Evolutionary conservation across 2,888 invertebrate species (phyloP).

Genomic region (Celastrina argiolus): DNA sequence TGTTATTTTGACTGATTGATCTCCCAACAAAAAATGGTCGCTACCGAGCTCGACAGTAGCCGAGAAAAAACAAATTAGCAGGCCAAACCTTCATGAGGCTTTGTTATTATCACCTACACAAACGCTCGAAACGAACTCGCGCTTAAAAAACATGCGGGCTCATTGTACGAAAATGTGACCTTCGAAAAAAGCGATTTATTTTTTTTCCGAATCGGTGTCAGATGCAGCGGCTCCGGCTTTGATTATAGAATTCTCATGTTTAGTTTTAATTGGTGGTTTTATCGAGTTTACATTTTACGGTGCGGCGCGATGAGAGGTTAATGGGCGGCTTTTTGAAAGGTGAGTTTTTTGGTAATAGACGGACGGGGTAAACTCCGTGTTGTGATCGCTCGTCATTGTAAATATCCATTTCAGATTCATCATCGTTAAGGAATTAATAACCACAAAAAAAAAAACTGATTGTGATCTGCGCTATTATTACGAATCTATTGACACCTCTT

Average conservation of each 20-base stretch:
- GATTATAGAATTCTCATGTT: conserved; percentile 77
- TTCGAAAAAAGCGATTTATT: conserved; percentile 51
- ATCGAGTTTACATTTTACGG: conserved; percentile 79
- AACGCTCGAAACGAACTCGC: conserved; percentile 48
- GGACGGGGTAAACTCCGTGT: conserved; percentile 51
- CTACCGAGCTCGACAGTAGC: conserved; percentile 78
- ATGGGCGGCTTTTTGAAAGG: conserved; percentile 77
- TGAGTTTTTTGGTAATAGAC: conserved; percentile 68
- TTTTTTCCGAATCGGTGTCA: conserved; percentile 64
- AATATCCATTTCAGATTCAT: conserved; percentile 34
- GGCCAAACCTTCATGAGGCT: conserved; percentile 77
- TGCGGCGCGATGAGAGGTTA: conserved; percentile 77
- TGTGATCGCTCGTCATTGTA: conserved; percentile 35
- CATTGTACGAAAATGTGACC: conserved; percentile 50
- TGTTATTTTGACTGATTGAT: conserved; percentile 79
- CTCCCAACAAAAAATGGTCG: conserved; percentile 73
- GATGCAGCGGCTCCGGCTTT: conserved; percentile 75
- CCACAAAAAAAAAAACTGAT: background rate
- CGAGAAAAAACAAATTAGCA: conserved; percentile 77
- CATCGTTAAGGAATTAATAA: conserved; percentile 33
- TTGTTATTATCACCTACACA: conserved; percentile 75
- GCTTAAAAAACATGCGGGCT: conserved; percentile 47
- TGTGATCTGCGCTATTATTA: no score
- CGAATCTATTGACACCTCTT: no score
- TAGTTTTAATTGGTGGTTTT: conserved; percentile 79